phyloP scores from a whole-genome alignment of 2,888 invertebrate species.

The Melipona bicolor region DNA sequence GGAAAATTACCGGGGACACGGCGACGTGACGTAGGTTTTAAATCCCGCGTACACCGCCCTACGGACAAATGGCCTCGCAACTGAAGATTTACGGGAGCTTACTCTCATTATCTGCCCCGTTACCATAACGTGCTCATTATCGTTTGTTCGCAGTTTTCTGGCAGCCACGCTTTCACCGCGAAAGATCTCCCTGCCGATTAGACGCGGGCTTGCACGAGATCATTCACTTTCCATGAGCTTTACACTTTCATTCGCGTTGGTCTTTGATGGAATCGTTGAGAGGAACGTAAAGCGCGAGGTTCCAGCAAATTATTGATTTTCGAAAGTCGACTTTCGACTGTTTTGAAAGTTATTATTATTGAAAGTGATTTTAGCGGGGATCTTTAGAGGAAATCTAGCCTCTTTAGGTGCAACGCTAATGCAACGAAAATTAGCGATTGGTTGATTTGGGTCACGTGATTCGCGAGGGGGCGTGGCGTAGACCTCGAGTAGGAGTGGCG shows the following conservation, averaged over 20 bases:
- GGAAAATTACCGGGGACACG: slow-evolving; percentile 47
- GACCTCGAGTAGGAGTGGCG: no score
- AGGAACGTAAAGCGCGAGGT: not conserved
- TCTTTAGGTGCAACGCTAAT: no score
- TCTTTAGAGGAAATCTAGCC: no score
- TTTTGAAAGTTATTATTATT: not conserved
- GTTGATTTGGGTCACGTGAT: no score
- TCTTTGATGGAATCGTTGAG: not conserved
- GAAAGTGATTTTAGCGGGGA: no score
- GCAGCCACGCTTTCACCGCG: not conserved
- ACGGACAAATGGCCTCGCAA: slow-evolving; percentile 42
- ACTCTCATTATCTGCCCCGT: slow-evolving; percentile 43
- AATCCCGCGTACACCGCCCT: slow-evolving; percentile 10
- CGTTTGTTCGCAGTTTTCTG: slow-evolving; percentile 26
- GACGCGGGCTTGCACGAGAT: not conserved
- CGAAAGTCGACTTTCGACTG: no score
- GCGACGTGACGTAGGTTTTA: slow-evolving; percentile 24
- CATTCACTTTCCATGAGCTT: not conserved
- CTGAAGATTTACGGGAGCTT: slow-evolving; percentile 38
- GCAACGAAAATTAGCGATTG: no score
- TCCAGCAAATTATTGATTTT: no score
- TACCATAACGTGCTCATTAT: slow-evolving; percentile 52
- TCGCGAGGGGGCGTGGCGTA: no score
- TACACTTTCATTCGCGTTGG: not conserved
- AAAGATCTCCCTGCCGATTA: not conserved